These are phyloP conservation scores for Rhopalosiphum nymphaeae DNA, from an alignment of 2,888 invertebrate genomes.

Conservation along the genomic window DNA sequence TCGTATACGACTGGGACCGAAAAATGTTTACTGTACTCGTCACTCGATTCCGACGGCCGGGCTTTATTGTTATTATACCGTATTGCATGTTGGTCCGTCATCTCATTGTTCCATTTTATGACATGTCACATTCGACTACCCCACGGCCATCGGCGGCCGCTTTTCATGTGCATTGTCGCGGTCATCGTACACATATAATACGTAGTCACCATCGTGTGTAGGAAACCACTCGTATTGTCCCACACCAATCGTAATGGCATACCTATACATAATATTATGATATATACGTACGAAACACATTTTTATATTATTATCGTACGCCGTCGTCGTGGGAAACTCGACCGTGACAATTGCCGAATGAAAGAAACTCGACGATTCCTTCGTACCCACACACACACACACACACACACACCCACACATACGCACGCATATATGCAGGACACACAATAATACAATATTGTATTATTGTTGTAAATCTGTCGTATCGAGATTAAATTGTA, in stretches of 20 bases:
- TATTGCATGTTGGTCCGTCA: background rate
- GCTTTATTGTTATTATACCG: conserved; percentile 6
- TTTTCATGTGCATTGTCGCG: conserved; percentile 50
- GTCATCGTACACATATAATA: conserved; percentile 7
- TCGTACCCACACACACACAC: background rate
- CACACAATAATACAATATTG: background rate
- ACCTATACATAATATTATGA: background rate
- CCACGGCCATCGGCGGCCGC: conserved; percentile 35
- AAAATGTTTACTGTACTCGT: background rate
- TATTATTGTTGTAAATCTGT: background rate
- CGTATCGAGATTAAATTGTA: background rate
- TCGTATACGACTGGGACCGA: background rate
- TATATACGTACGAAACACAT: background rate
- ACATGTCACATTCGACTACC: conserved; percentile 54
- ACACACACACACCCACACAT: background rate
- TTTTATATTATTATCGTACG: conserved; percentile 43
- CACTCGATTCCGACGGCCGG: conserved; percentile 10
- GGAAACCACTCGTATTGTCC: conserved; percentile 16
- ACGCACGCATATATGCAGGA: background rate
- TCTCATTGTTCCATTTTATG: conserved; percentile 41
- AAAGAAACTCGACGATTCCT: conserved; percentile 37
- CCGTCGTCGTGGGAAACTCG: conserved; percentile 60
- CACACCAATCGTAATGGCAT: conserved; percentile 14
- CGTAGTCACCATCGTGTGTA: background rate
- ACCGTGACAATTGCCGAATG: conserved; percentile 60